Evolutionary conservation across 2,888 invertebrate genomes (phyloP).

Genomic region (Scaptomyza parva): DNA sequence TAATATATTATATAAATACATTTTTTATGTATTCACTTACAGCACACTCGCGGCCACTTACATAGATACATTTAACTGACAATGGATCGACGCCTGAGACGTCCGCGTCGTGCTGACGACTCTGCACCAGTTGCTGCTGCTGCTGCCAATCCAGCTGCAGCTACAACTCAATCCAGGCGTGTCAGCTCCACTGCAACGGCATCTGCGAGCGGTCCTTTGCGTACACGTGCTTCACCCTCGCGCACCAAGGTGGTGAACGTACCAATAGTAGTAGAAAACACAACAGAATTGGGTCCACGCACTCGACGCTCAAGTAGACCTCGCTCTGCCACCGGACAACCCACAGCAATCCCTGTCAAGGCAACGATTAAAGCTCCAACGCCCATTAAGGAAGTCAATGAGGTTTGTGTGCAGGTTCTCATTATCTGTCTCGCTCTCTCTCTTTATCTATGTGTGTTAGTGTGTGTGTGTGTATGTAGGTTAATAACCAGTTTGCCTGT

Average conservation of each 20-base stretch:
- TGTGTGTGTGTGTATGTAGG: conserved; percentile 8
- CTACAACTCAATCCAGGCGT: conserved; percentile 46
- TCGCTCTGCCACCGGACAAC: conserved; percentile 84
- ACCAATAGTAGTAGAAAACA: conserved; percentile 14
- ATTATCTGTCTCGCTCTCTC: background rate
- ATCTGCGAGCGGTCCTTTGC: conserved; percentile 31
- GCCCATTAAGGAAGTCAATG: conserved; percentile 74
- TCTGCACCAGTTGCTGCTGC: conserved; percentile 13
- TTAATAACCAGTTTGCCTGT: conserved; percentile 36
- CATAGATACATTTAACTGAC: background rate
- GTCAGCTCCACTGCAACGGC: conserved; percentile 32
- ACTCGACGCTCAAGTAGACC: conserved; percentile 86
- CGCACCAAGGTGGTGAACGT: conserved; percentile 42
- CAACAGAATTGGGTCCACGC: conserved; percentile 41
- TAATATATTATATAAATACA: conserved; percentile 42
- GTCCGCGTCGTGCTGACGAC: conserved; percentile 65
- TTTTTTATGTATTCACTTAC: conserved; percentile 31
- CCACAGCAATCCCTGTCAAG: conserved; percentile 45
- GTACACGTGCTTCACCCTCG: conserved; percentile 67
- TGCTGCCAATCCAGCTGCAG: conserved; percentile 1
- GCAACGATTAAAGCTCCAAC: conserved; percentile 63
- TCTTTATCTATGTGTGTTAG: conserved; percentile 1
- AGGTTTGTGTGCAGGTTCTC: conserved; percentile 64
- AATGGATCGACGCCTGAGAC: conserved; percentile 72
- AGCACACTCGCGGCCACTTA: conserved; percentile 33